A percentile compares a stretch with the other conserved stretches of the same genome.
Conservation (phyloP, 2,888 invertebrate genomes). For the Perizoma affinitatum region DNA sequence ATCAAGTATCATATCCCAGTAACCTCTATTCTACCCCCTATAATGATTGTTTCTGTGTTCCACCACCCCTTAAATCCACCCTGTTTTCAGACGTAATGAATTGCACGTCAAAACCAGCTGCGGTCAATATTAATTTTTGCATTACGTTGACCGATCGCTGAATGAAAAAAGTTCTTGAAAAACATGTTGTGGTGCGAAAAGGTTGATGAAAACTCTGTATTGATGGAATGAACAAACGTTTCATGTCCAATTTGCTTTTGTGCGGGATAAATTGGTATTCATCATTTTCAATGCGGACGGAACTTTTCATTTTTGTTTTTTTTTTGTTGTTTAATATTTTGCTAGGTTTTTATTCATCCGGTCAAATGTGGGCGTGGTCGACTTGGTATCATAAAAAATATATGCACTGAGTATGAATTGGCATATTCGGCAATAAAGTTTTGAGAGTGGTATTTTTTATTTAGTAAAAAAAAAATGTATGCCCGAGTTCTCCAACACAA, state of each 20-base stretch:
- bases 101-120: constrained; percentile 39
- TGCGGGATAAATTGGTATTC: constrained; percentile 18
- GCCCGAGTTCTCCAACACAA: too few species aligned
- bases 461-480: too few species aligned
- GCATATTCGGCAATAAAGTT: too few species aligned
- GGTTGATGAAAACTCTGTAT: constrained; percentile 14
- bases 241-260: constrained; percentile 21
- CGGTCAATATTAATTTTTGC: constrained; percentile 40
- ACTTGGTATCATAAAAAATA: too few species aligned
- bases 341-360: too few species aligned
- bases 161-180: constrained; percentile 20
- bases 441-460: too few species aligned
- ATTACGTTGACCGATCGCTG: constrained; percentile 30
- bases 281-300: constrained; percentile 13
- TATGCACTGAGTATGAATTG: too few species aligned
- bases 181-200: constrained; percentile 22
- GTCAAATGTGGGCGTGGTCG: too few species aligned
- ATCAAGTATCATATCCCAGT: too few species aligned
- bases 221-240: constrained; percentile 5
- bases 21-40: too few species aligned
- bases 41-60: background rate
- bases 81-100: constrained; percentile 36
- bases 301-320: too few species aligned
- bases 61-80: constrained; percentile 1
- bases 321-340: too few species aligned